Evolutionary conservation across 2,797 vertebrate species (phyloP).

Genomic region (Alosa sapidissima): DNA sequence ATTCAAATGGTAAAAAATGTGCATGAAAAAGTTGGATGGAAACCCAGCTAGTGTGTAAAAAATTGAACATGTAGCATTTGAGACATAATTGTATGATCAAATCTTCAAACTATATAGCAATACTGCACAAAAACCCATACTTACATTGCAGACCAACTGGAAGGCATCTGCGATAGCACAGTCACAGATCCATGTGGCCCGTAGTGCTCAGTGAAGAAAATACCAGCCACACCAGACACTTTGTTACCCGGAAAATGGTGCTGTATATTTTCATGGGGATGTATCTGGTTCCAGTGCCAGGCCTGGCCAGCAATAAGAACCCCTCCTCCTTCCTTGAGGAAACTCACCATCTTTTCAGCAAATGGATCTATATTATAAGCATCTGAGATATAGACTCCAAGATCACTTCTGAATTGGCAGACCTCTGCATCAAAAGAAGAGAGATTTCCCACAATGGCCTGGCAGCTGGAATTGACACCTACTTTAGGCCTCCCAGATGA

Average conservation of each 20-base stretch:
- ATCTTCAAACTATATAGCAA: too few species aligned
- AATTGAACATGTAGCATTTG: too few species aligned
- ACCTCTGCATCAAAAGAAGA: conserved; percentile 53
- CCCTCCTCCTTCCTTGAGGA: conserved; percentile 82
- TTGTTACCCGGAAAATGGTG: conserved; percentile 75
- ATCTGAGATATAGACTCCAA: conserved; percentile 73
- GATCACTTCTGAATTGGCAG: conserved; percentile 45
- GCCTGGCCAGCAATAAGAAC: conserved; percentile 85
- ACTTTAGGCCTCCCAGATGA: conserved; percentile 48
- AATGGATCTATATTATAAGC: conserved; percentile 65
- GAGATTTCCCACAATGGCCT: conserved; percentile 59
- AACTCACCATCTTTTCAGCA: conserved; percentile 66
- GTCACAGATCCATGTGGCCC: conserved; percentile 41
- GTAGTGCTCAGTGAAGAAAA: conserved; percentile 72
- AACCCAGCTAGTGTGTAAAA: too few species aligned
- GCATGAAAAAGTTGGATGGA: too few species aligned
- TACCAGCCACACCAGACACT: conserved; percentile 75
- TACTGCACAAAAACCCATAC: too few species aligned
- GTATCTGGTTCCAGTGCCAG: conserved; percentile 75
- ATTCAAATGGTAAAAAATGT: too few species aligned
- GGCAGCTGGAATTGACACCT: conserved; percentile 59
- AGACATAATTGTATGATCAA: too few species aligned
- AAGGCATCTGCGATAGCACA: too few species aligned
- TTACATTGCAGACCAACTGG: too few species aligned
- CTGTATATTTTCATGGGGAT: conserved; percentile 58